Base-by-base conservation (phyloP, 2,113 vertebrate species). In the Zosterops borbonicus region DNA sequence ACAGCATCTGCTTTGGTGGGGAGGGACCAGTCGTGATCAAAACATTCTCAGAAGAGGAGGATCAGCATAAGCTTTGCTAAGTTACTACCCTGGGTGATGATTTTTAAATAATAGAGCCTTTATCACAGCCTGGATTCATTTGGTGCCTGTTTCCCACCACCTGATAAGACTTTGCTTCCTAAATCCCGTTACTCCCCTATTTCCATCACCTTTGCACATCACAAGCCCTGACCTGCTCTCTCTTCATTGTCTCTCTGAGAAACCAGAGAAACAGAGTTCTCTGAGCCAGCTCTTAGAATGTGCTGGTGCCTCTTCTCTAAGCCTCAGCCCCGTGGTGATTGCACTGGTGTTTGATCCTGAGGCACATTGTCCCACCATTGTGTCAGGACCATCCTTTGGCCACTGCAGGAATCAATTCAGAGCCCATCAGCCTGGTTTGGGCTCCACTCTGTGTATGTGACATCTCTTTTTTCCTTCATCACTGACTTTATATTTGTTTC, bases 261-360 rank as follows among this genome's bases (percentile, higher is more conserved):
- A 90, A 24, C 28, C 17, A 59, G 9, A 76, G 60, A n/a, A 25
- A 39, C 1, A 3, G 35, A 47, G 25, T n/a, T 80, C 55, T 33
- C 50, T 49, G 59, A 71, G 49, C 11, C 65, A 78, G 42, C 19
- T 19, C 27, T 42, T 44, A 27, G 44, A 37, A 64, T 14, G 31
- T 29, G 42, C 33, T 49, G 22, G 31, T 77, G 73, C 31, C 44
- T 69, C 41, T 60, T n/a, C 67, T 37, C 67, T 11, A 37, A 83
- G 25, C 31, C 74, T 58, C 77, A 60, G 52, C 12, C 12, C 25
- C 53, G 27, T 50, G 74, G 39, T 23, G 16, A 17, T 21, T 1
- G 0, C 52, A 2, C 12, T 29, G 44, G 4, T 1, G 0, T n/a
- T 64, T 56, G 35, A 24, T 22, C 74, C 42, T 0, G 0, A 82